phyloP scores from a whole-genome alignment of 2,888 invertebrate genomes.

The Blastobasis lacticolella region DNA sequence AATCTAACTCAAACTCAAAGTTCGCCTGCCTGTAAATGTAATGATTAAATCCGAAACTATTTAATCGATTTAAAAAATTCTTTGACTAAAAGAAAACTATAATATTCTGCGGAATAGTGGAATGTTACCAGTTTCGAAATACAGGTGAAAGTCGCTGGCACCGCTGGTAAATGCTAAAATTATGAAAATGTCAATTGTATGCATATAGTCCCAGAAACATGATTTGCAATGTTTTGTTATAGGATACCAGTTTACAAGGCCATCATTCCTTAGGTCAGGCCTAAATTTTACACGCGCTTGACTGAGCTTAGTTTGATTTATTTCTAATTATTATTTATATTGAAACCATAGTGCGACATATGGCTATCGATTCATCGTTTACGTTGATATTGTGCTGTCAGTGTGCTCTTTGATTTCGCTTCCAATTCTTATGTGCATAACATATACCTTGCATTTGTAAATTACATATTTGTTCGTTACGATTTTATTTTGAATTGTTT shows the following conservation, averaged over 20 bases:
- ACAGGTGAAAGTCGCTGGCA: too few relatives aligned
- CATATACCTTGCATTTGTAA: slow-evolving; percentile 13
- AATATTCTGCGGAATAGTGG: too few relatives aligned
- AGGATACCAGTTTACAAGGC: slow-evolving; percentile 70
- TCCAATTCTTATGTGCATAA: slow-evolving; percentile 17
- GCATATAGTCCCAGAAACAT: slow-evolving; percentile 9
- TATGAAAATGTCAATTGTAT: not conserved
- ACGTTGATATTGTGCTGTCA: slow-evolving; percentile 34
- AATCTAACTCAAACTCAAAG: too few relatives aligned
- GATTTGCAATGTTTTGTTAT: slow-evolving; percentile 59
- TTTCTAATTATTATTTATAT: slow-evolving; percentile 35
- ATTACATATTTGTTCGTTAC: slow-evolving; percentile 18
- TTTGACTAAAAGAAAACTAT: too few relatives aligned
- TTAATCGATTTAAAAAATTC: too few relatives aligned
- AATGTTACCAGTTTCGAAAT: too few relatives aligned
- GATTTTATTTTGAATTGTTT: not conserved
- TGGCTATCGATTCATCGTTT: slow-evolving; percentile 10
- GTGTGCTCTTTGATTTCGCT: slow-evolving; percentile 36
- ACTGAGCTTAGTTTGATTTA: slow-evolving; percentile 51
- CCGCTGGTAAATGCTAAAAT: too few relatives aligned
- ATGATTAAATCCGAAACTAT: too few relatives aligned
- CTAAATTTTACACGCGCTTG: slow-evolving; percentile 28
- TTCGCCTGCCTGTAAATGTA: too few relatives aligned
- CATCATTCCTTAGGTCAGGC: slow-evolving; percentile 70
- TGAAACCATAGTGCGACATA: slow-evolving; percentile 55